Base-by-base conservation (phyloP, 2,113 vertebrate species). In the Mustela nigripes region DNA sequence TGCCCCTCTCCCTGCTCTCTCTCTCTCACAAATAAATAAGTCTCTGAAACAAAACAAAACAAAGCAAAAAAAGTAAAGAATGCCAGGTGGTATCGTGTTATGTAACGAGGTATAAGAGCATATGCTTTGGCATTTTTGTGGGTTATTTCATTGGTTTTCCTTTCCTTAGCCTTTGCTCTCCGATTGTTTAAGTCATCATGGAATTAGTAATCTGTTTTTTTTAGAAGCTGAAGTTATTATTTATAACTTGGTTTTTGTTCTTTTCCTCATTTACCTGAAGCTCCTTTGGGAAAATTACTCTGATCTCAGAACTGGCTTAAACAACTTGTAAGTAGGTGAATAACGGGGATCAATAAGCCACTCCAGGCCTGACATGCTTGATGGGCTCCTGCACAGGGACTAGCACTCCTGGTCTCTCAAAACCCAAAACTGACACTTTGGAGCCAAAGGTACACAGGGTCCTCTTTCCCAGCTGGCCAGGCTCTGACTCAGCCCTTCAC, bases 281-380 rank as follows among this genome's bases (percentile, higher is more conserved):
- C 62, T 81, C n/a, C 83, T 94, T 96, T 12, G 92, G 82, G 42
- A 97, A 93, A 89, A 93, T 79, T 86, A 82, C 50, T 82, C 24
- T 88, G 60, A 93, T 19, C 62, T 89, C 73, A 91, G 53, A 92
- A 92, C 48, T 88, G 50, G 56, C 76, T 90, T 92, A 83, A 88
- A 60, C 53, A 94, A 95, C 15, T 92, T 58, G 21, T 4, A 62
- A 89, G 24, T 36, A 69, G 80, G 56, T 65, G 5, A 78, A 11
- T 62, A 45, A 79, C 11, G 69, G 56, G 63, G 12, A 84, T 74
- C 21, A 74, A 84, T 96, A 90, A 76, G 53, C 67, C 24, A 74
- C 22, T 69, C 33, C 33, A 81, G 69, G 26, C 36, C 53, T 28
- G 33, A 50, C 39, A 50, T 53, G 11, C 28, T 28, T 67, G 53